Evolutionary conservation across 2,888 invertebrate species (phyloP), one percentile per base, ranked within the genome.

Genomic region (Drosophila vallismaia): DNA sequence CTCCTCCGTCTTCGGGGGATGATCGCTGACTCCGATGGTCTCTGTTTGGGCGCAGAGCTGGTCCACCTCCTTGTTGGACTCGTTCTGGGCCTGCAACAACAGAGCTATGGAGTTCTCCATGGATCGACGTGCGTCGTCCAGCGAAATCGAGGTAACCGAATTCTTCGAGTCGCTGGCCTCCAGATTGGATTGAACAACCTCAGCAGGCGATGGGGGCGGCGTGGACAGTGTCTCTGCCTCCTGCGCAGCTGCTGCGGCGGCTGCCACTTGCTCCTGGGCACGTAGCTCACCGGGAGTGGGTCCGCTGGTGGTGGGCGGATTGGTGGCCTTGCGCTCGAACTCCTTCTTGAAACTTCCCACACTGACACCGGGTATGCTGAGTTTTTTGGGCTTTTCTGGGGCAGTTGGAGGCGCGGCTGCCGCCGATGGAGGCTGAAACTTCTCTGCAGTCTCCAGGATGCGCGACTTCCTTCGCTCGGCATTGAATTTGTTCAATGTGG

Each of bases 311-410:
- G 93, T 91, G 3, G 92, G 86, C 1, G 92, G 88, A 42, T 95
- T 92, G 51, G 95, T 95, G 0, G 95, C 95, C 90, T 95, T 95
- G 56, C 96, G 93, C 91, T 97, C 97, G 88, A 96, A 97, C 82
- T 96, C 96, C 83, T 95, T 95, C 81, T 97, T 97, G 79, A 96
- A 97, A 88, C 95, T 97, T 55, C 96, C 96, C 1, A 97, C 97
- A 90, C 95, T 97, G 12, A 96, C 96, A 33, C 94, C 94, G 31
- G 96, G 95, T 88, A 97, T 95, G 75, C 96, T 94, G 53, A 96
- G 93, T 91, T 96, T 97, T 91, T 96, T 96, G 36, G 95, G 95
- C 89, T 96, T 96, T 51, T 93, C 93, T 0, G 71, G 56, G 1
- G 51, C 56, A 1, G 12, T 51, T 12, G 64, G 12, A 1, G 60